Evolutionary conservation across 2,888 invertebrate species (phyloP).

Genomic region (Isoperla grammatica): DNA sequence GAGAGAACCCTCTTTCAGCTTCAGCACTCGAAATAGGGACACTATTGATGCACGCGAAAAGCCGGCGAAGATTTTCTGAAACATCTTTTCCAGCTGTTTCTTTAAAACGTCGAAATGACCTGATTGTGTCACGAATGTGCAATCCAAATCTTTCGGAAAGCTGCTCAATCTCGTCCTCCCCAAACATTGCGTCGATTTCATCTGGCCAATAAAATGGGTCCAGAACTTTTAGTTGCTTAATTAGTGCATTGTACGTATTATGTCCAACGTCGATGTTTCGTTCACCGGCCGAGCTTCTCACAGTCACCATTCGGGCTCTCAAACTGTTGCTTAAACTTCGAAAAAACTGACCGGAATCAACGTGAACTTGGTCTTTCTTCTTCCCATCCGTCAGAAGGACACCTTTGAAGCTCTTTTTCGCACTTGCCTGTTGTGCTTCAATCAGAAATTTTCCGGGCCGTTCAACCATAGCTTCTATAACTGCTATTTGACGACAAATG

Average conservation of each 20-base stretch:
- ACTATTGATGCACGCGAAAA: background rate
- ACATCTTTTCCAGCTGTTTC: background rate
- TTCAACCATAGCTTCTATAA: background rate
- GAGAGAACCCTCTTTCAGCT: constrained; percentile 4
- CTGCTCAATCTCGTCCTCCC: background rate
- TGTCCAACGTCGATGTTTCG: background rate
- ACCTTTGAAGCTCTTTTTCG: background rate
- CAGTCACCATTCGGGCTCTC: background rate
- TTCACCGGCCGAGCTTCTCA: background rate
- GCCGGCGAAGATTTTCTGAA: background rate
- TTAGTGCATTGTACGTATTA: background rate
- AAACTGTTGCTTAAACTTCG: background rate
- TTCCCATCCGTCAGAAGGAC: background rate
- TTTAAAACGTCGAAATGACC: background rate
- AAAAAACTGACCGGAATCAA: background rate
- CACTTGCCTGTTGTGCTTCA: background rate
- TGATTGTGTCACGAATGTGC: background rate
- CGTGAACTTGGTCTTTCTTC: background rate
- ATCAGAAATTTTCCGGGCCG: background rate
- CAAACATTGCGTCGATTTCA: background rate
- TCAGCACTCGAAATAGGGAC: constrained; percentile 5
- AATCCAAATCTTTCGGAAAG: background rate
- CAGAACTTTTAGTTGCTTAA: background rate
- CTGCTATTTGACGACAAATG: background rate
- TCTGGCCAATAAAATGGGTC: background rate